Percentiles rank a stretch among this genome's conserved stretches.
These are phyloP conservation scores for Xenentodon cancila DNA, from an alignment of 2,797 vertebrate genomes.

Conservation along the genomic window DNA sequence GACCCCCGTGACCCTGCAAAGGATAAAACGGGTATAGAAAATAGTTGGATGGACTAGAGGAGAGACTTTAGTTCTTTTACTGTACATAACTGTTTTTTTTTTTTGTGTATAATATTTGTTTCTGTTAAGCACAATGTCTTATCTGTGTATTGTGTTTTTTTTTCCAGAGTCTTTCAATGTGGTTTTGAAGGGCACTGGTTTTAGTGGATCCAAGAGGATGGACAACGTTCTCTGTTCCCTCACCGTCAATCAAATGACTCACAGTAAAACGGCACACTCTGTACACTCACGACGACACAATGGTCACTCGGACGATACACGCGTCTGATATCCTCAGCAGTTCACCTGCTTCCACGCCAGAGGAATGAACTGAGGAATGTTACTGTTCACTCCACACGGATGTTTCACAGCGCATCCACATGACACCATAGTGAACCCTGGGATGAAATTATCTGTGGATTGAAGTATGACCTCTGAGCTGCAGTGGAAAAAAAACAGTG, in stretches of 20 bases:
- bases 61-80: no score
- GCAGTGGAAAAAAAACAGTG: conserved; percentile 63
- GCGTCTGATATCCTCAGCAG: not conserved
- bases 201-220: conserved; percentile 80
- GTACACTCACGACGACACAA: not conserved
- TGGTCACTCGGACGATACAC: no score
- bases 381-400: not conserved
- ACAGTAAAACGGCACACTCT: conserved; percentile 80
- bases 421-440: not conserved
- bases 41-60: no score
- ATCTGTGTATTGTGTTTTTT: conserved; percentile 10
- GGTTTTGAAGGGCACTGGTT: conserved; percentile 88
- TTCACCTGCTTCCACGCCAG: not conserved
- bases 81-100: no score
- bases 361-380: no score
- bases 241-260: conserved; percentile 81
- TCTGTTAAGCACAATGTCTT: not conserved
- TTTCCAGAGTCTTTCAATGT: conserved; percentile 91
- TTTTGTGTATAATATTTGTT: no score
- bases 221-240: conserved; percentile 84
- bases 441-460: conserved; percentile 17
- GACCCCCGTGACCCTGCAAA: no score
- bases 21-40: no score
- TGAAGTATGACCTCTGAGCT: conserved; percentile 18
- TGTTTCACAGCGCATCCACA: not conserved